These are phyloP conservation scores for Sternotherus odoratus DNA, from an alignment of 2,797 vertebrate species.

Conservation along the genomic window DNA sequence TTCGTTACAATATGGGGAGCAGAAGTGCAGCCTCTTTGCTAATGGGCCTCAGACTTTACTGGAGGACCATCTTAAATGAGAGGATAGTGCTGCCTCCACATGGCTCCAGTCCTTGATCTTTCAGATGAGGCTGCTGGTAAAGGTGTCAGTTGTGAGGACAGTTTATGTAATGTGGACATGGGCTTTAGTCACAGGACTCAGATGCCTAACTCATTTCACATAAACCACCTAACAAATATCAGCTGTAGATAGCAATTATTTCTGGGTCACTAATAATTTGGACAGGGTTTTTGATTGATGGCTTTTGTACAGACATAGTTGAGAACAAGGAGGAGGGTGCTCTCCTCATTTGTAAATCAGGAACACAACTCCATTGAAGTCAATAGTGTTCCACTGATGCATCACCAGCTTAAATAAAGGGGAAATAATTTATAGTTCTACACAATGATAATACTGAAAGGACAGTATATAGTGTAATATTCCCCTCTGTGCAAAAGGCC, in stretches of 20 bases:
- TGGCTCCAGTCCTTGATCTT: background rate
- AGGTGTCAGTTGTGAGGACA: background rate
- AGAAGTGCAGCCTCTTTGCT: background rate
- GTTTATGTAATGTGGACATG: background rate
- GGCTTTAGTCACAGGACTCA: background rate
- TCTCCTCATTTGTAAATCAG: background rate
- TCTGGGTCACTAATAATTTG: background rate
- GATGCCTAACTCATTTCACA: background rate
- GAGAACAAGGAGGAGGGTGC: background rate
- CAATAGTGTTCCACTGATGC: conserved; percentile 8
- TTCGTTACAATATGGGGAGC: background rate
- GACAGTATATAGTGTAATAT: conserved; percentile 9
- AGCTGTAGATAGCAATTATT: background rate
- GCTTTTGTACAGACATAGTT: background rate
- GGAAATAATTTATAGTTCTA: conserved; percentile 54
- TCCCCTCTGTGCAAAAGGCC: conserved; percentile 34
- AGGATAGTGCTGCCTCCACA: background rate
- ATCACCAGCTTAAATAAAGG: conserved; percentile 41
- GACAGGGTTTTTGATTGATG: background rate
- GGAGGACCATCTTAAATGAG: background rate
- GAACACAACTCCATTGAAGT: conserved; percentile 17
- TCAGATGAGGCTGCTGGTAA: background rate
- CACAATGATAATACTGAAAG: conserved; percentile 56
- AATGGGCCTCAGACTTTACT: background rate
- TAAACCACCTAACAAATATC: background rate